phyloP scores from a whole-genome alignment of 2,888 invertebrate genomes.

The Monoplex corrugatus region DNA sequence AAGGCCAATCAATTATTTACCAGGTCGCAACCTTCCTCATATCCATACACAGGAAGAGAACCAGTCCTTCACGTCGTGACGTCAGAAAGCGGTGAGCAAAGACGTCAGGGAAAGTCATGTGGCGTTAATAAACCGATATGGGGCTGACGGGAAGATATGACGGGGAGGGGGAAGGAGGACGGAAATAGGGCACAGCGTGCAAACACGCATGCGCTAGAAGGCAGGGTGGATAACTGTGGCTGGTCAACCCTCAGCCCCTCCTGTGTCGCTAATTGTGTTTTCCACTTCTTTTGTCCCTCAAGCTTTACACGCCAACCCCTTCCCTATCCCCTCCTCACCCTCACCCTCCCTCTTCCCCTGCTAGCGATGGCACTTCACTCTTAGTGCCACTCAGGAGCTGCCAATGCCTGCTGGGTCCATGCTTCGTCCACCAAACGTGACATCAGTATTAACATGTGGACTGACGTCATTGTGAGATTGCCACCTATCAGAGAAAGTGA shows the following conservation, averaged over 20 bases:
- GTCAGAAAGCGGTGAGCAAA: slow-evolving; percentile 47
- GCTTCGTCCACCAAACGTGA: background rate
- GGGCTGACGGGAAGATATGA: background rate
- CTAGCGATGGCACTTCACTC: background rate
- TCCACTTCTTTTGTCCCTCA: slow-evolving; percentile 45
- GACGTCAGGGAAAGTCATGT: slow-evolving; percentile 46
- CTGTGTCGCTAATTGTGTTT: slow-evolving; percentile 46
- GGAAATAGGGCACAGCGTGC: slow-evolving; percentile 50
- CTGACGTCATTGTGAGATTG: no score
- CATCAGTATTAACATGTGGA: slow-evolving; percentile 16
- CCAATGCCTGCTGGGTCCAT: slow-evolving; percentile 10
- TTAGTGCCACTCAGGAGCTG: background rate
- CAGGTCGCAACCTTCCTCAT: background rate
- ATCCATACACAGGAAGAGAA: background rate
- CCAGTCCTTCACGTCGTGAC: slow-evolving; percentile 41
- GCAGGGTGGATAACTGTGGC: slow-evolving; percentile 24
- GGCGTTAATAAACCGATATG: slow-evolving; percentile 37
- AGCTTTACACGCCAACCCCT: slow-evolving; percentile 13
- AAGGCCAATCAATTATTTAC: slow-evolving; percentile 54
- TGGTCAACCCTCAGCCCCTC: background rate
- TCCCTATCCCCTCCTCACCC: background rate
- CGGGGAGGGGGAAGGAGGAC: background rate
- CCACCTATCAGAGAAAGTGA: no score
- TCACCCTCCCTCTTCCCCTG: background rate
- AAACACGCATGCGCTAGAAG: slow-evolving; percentile 11